Evolutionary conservation across 1,140 invertebrate genomes (phyloP).

Genomic region (Drosophila sulfurigaster): DNA sequence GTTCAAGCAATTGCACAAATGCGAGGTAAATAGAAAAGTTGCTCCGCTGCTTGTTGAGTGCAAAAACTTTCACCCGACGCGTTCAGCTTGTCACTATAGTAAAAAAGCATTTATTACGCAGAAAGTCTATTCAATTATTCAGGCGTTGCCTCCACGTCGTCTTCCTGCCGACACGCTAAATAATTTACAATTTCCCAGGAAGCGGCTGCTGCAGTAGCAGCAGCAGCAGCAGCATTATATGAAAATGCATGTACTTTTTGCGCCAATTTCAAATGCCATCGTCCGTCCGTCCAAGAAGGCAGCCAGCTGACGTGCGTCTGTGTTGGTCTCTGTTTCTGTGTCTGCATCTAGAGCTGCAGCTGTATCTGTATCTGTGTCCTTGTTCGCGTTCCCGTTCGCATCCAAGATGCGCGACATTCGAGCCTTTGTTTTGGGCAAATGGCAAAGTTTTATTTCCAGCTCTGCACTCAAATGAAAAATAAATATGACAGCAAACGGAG

Average conservation of each 20-base stretch:
- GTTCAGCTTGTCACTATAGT: constrained; percentile 60
- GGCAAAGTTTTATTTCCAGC: constrained; percentile 81
- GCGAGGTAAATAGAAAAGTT: constrained; percentile 58
- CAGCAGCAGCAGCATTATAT: constrained; percentile 58
- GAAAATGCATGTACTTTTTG: constrained; percentile 78
- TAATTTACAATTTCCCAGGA: constrained; percentile 77
- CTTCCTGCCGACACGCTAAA: constrained; percentile 70
- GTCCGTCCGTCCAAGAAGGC: constrained; percentile 33
- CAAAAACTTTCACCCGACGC: constrained; percentile 65
- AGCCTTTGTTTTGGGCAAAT: constrained; percentile 82
- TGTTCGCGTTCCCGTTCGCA: background rate
- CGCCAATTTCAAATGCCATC: constrained; percentile 33
- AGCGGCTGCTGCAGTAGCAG: constrained; percentile 18
- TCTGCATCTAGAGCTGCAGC: background rate
- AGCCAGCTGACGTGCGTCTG: constrained; percentile 70
- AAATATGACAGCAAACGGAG: constrained; percentile 79
- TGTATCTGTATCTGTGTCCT: background rate
- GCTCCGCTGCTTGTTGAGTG: constrained; percentile 34
- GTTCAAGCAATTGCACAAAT: constrained; percentile 27
- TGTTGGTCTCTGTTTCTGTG: constrained; percentile 5
- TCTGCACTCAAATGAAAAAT: constrained; percentile 83
- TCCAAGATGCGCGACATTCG: constrained; percentile 63
- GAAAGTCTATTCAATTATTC: constrained; percentile 81
- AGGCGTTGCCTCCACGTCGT: constrained; percentile 52
- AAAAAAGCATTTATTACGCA: constrained; percentile 83